Conservation (phyloP, 2,113 vertebrate species). For the Ploceus nigricollis region DNA sequence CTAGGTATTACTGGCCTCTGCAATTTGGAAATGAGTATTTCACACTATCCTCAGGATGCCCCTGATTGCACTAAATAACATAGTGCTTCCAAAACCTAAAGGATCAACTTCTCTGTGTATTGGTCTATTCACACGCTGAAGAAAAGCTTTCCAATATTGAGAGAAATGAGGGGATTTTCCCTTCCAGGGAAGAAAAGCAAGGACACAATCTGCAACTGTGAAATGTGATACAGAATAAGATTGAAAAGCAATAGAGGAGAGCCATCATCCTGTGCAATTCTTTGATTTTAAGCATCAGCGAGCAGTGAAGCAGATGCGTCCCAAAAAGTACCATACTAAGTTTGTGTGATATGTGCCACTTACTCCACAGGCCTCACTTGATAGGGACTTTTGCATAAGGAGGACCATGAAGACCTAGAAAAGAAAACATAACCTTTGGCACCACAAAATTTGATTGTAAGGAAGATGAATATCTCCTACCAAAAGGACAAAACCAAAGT, state of each 20-base stretch:
- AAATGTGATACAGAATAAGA: slow-evolving; percentile 30
- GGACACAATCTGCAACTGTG: not conserved
- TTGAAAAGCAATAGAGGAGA: slow-evolving; percentile 8
- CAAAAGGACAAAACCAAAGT: not conserved
- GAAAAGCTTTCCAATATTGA: not conserved
- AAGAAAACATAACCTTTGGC: not conserved
- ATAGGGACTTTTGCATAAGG: not conserved
- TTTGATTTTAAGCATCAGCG: slow-evolving; percentile 17
- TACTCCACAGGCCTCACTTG: not conserved
- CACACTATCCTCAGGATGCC: not conserved
- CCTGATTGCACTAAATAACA: not conserved
- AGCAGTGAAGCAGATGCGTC: not conserved
- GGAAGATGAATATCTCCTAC: not conserved
- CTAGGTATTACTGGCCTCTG: not conserved
- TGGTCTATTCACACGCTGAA: not conserved
- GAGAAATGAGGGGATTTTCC: slow-evolving; percentile 7
- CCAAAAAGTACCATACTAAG: not conserved
- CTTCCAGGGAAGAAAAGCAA: not conserved
- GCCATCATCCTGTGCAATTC: not conserved
- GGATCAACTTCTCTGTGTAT: not conserved
- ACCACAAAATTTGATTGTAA: slow-evolving; percentile 22
- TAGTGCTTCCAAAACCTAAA: not conserved
- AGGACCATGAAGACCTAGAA: not conserved
- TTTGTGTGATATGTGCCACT: not conserved
- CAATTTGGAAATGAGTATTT: slow-evolving; percentile 3